These are phyloP conservation scores for Pipra filicauda DNA, from an alignment of 2,113 vertebrate genomes.

Conservation along the genomic window DNA sequence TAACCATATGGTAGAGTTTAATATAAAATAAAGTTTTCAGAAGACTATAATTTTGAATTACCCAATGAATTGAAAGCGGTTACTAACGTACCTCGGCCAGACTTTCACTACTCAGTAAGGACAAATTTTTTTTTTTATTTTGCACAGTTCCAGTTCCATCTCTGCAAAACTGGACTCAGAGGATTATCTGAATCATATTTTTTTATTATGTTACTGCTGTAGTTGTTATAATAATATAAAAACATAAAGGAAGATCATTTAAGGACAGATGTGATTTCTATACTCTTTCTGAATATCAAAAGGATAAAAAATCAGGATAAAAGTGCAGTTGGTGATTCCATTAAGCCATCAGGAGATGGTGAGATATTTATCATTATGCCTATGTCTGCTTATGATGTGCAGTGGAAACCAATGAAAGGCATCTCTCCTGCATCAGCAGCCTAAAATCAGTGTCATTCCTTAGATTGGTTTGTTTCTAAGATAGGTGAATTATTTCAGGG, in stretches of 20 bases:
- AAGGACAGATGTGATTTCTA: background rate
- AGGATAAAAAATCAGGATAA: background rate
- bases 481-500: background rate
- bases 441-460: background rate
- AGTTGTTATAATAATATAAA: background rate
- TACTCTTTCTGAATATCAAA: background rate
- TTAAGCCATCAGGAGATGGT: background rate
- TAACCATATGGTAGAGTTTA: background rate
- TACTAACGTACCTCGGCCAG: background rate
- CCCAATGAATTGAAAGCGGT: background rate
- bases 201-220: background rate
- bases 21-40: background rate
- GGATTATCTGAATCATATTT: background rate
- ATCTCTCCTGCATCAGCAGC: background rate
- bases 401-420: background rate
- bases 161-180: background rate
- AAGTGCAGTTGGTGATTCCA: background rate
- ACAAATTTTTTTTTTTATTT: background rate
- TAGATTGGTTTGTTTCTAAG: background rate
- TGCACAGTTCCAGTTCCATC: background rate
- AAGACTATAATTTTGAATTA: background rate
- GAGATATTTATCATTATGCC: background rate
- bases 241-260: background rate
- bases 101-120: background rate
- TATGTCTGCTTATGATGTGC: background rate